Evolutionary conservation across 2,113 vertebrate species (phyloP).

Genomic region (Xenopus laevis): DNA sequence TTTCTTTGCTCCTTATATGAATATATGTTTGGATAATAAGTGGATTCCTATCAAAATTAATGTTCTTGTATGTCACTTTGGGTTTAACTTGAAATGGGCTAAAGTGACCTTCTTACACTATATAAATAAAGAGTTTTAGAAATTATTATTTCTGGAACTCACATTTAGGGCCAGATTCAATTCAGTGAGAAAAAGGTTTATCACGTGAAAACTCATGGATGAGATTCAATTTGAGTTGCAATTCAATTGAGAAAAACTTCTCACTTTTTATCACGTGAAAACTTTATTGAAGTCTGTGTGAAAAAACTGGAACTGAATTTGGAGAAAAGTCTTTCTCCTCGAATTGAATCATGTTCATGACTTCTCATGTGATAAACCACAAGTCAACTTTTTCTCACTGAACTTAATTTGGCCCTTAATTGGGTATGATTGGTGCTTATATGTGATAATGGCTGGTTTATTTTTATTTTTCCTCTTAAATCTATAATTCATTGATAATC

Average conservation of each 20-base stretch:
- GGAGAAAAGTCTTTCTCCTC: too few species aligned
- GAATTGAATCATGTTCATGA: too few species aligned
- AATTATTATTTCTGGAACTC: constrained; percentile 71
- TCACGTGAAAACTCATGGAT: too few species aligned
- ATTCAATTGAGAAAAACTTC: too few species aligned
- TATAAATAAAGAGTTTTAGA: constrained; percentile 52
- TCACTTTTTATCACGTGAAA: too few species aligned
- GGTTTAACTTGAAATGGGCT: constrained; percentile 67
- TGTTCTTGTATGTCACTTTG: constrained; percentile 71
- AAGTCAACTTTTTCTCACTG: too few species aligned
- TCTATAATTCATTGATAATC: constrained; percentile 40
- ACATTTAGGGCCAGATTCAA: constrained; percentile 47
- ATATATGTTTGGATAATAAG: constrained; percentile 71
- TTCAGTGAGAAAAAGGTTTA: too few species aligned
- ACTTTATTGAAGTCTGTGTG: too few species aligned
- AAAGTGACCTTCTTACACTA: constrained; percentile 65
- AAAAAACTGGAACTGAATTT: too few species aligned
- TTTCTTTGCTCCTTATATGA: constrained; percentile 59
- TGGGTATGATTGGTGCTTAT: constrained; percentile 77
- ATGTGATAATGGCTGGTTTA: constrained; percentile 64
- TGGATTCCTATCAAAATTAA: constrained; percentile 80
- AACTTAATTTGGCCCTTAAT: constrained; percentile 51
- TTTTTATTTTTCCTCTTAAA: constrained; percentile 38
- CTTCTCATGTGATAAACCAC: too few species aligned
- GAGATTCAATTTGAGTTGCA: too few species aligned